Evolutionary conservation across 1,140 invertebrate genomes (phyloP), one percentile per base, ranked within the genome.

Genomic region (Anthonomus grandis): DNA sequence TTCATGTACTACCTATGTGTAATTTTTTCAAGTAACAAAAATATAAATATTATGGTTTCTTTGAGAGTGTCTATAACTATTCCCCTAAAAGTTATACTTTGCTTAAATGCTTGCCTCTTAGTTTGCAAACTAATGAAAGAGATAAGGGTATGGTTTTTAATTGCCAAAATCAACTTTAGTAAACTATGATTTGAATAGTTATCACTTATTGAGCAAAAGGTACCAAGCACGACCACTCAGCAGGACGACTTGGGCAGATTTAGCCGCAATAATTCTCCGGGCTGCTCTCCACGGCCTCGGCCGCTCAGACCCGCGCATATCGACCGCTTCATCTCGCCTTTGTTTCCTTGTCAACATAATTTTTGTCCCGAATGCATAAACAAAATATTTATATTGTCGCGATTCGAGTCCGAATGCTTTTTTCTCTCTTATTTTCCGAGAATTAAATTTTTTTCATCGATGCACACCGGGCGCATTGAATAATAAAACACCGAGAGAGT

Each of bases 381-480:
- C 71, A 73, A 73, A 73, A 73, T 73, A 73, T 72, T 72, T 72
- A 72, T 72, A 72, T 71, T 72, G 70, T 72, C 69, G 69, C 67
- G 61, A 42, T 41, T 27, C 56, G 53, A 45, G 39, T 44, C 63
- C 63, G 69, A 69, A 66, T 68, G 66, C 58, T 61, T 67, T 68
- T 69, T 71, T 70, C 62, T 49, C 47, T 59, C 52, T 66, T 66
- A 63, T 60, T 54, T 70, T 70, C 68, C 55, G 41, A 62, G 67
- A 71, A 71, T 71, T 65, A 64, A 65, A 64, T 70, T 72, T 71
- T 70, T 71, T 60, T 52, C 31, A 34, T 36, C 44, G 34, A 36
- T 31, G 39, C 55, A 46, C 45, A 24, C 36, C 23, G 52, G 4
- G 36, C 21, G 19, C 54, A 47, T 39, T 23, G 54, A 49, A 47